Evolutionary conservation across 2,113 vertebrate species (phyloP), one percentile per base, ranked within the genome.

Genomic region (Passerina amoena): DNA sequence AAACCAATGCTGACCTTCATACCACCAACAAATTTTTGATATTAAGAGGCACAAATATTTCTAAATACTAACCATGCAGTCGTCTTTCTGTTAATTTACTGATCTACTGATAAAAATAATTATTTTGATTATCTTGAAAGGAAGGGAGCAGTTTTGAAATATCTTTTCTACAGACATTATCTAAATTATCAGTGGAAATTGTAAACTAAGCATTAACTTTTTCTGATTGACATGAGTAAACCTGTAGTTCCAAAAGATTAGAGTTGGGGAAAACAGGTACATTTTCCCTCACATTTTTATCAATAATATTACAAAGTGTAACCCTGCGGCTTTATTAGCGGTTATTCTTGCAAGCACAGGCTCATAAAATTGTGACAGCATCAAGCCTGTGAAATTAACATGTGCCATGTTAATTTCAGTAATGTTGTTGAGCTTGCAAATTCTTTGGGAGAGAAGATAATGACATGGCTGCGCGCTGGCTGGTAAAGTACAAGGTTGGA

Each of bases 381-480:
- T 37, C 27, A 57, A 33, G 8, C 27, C 23, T 8, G 2, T 5
- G 23, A 48, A 48, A 25, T 25, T 25, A 48, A 14, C 47, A 48
- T 25, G 48, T 68, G 13, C 20, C 13, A 7, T 18, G 6, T 35
- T 63, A 38, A 63, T 63, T 77, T 63, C 38, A 12, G 24, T 53
- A 68, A 3, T 38, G 28, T 40, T 65, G 7, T 1, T 35, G 48
- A 30, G 2, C 3, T 47, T 72, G 27, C 5, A 44, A 25, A 23
- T 59, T 59, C 72, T 38, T 73, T 54, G 16, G 12, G 18, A 35
- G 19, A 73, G 14, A 91, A 50, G 8, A 28, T 53, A 77, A 77
- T 44, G 17, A 30, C 8, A 10, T 19, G 54, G 5, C 5, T 64
- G 11, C 14, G 21, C 0, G 1, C 2, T 2, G 7, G 48, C 11